Percentiles rank a stretch among this genome's conserved stretches.
phyloP scores from a whole-genome alignment of 2,888 invertebrate species.

The Ophioninae sp. region DNA sequence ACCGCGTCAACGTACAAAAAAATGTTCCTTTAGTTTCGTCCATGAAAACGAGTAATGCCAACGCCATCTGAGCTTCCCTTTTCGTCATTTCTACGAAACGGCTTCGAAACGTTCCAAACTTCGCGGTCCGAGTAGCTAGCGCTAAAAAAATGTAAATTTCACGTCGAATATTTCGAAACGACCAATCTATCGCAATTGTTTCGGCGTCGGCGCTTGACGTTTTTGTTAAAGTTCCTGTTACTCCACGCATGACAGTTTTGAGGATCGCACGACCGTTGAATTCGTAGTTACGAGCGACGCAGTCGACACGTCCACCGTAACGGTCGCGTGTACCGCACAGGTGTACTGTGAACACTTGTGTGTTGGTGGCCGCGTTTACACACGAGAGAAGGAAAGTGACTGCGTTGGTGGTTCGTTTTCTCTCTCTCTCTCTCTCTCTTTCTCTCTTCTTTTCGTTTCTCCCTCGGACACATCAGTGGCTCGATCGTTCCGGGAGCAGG shows the following conservation, averaged over 20 bases:
- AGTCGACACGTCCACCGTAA: conserved; percentile 21
- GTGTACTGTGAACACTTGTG: conserved; percentile 14
- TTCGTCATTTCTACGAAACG: neutral
- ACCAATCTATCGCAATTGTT: neutral
- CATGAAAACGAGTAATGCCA: neutral
- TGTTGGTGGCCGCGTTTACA: neutral
- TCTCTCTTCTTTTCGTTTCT: neutral
- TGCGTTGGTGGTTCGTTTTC: conserved; percentile 3
- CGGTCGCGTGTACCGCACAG: conserved; percentile 7
- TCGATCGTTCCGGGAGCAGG: conserved; percentile 66
- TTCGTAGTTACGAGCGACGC: neutral
- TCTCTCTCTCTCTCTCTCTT: conserved; percentile 9
- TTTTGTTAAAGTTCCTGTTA: neutral
- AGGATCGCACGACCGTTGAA: conserved; percentile 11
- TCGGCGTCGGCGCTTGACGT: neutral
- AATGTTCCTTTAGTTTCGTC: neutral
- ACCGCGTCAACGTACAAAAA: neutral
- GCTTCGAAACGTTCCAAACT: neutral
- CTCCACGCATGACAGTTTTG: neutral
- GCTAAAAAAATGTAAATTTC: neutral
- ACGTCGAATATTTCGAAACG: neutral
- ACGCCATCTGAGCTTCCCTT: neutral
- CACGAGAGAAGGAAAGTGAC: conserved; percentile 47
- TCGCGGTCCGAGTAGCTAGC: neutral
- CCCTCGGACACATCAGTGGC: conserved; percentile 26